Base-by-base conservation (phyloP, 2,797 vertebrate genomes). In the Sorex maritimensis region DNA sequence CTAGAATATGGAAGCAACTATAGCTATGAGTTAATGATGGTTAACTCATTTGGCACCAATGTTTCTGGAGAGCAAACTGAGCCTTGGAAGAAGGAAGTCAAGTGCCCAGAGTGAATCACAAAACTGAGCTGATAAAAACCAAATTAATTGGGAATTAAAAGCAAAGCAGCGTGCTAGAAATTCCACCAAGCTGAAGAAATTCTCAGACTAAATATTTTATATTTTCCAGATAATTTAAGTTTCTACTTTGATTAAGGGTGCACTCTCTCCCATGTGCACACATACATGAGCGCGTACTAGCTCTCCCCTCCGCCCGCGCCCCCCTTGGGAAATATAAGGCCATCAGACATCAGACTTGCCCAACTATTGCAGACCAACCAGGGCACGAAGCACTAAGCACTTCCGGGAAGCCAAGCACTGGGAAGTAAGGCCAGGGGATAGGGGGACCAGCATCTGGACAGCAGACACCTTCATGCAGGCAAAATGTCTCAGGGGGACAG, bases 151-250 rank as follows among this genome's bases (percentile, higher is more conserved):
- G 21, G 12, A 26, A 67, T 67, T 26, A 67, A 67, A 8, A 67
- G 65, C 6, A 28, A 67, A 67, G 26, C 19, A 26, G 68, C 30
- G 65, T 11, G 9, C 11, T 88, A 49, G 71, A 87, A 92, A 52
- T 69, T 95, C 82, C 41, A 81, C 46, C 81, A 84, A 82, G 12
- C 5, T 61, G 3, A 86, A 83, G 23, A 65, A 55, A 82, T 82
- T 86, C 94, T 80, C 58, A 94, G 49, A 87, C 58, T 94, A 85
- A 90, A 68, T 61, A 67, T 80, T 72, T 78, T 58, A 19, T 68
- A 75, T 83, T 81, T 95, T 84, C 73, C 2, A 58, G 61, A 26
- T 28, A 58, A 81, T 89, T 72, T 38, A 84, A 81, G 30, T 90
- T 81, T 80, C 77, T 91, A 30, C 75, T 95, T 79, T 72, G 86